phyloP scores from a whole-genome alignment of 2,113 vertebrate genomes.

The Riparia riparia region DNA sequence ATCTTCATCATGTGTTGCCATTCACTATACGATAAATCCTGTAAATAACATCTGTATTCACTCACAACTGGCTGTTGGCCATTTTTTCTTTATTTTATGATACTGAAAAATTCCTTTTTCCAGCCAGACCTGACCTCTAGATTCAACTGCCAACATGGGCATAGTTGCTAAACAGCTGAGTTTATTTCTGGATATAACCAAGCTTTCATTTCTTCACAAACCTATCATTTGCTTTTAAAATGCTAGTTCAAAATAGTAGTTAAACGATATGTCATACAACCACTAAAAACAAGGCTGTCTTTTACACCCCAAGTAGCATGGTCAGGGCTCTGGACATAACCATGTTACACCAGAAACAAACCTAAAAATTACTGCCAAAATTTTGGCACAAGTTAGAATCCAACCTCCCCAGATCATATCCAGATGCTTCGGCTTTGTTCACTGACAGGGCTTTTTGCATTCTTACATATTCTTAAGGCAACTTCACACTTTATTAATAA shows the following conservation, averaged over 20 bases:
- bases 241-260: neutral
- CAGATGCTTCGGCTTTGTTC: neutral
- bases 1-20: neutral
- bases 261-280: neutral
- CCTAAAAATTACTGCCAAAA: neutral
- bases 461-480: neutral
- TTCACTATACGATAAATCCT: neutral
- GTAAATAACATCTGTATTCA: constrained; percentile 19
- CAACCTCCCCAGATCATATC: neutral
- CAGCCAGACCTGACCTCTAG: neutral
- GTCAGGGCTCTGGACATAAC: neutral
- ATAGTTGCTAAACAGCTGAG: neutral
- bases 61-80: neutral
- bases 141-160: accelerated
- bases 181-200: constrained; percentile 49
- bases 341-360: neutral
- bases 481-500: neutral
- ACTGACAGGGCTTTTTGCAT: neutral
- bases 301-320: neutral
- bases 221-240: constrained; percentile 37
- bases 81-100: neutral
- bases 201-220: constrained; percentile 25
- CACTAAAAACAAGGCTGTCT: constrained; percentile 43
- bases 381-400: neutral
- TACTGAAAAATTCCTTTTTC: neutral